phyloP scores from a whole-genome alignment of 92 coral and sea anemone genomes.

The Siderastrea radians region DNA sequence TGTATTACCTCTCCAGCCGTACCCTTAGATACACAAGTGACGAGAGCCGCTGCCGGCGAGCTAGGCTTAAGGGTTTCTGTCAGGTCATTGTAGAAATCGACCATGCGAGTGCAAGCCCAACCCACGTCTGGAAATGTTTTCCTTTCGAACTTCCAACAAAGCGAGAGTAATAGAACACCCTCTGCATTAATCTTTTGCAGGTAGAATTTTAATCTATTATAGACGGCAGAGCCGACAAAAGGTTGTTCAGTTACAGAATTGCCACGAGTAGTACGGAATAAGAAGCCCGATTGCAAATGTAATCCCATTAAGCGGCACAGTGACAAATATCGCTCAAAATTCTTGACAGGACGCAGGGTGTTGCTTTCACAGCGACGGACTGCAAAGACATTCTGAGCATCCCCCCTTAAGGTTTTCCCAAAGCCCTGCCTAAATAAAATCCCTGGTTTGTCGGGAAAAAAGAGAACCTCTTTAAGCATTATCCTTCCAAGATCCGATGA shows the following conservation, averaged over 20 bases:
- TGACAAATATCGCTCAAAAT: conserved; percentile 36
- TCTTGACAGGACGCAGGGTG: conserved; percentile 43
- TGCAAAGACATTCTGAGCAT: conserved; percentile 41
- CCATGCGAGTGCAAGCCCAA: too few relatives aligned
- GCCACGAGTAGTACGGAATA: conserved; percentile 53
- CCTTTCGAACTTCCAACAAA: conserved; percentile 32
- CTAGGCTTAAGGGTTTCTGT: too few relatives aligned
- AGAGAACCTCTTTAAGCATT: conserved; percentile 34
- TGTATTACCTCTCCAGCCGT: too few relatives aligned
- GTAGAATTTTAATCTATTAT: conserved; percentile 27
- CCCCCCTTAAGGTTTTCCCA: conserved; percentile 60
- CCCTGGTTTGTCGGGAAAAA: conserved; percentile 46
- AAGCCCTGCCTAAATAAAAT: conserved; percentile 51
- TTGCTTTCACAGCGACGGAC: conserved; percentile 47
- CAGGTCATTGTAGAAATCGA: too few relatives aligned
- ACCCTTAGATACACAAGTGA: too few relatives aligned
- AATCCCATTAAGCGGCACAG: conserved; percentile 53
- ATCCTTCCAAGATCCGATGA: conserved; percentile 56
- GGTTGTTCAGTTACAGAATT: conserved; percentile 35
- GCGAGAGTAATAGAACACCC: conserved; percentile 58
- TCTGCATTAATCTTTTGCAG: conserved; percentile 29
- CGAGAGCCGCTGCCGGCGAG: too few relatives aligned
- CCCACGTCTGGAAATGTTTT: conserved; percentile 5
- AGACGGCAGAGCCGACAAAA: conserved; percentile 57
- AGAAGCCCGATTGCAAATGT: conserved; percentile 33